Percentiles rank a stretch among this genome's conserved stretches.
These are phyloP conservation scores for Meghimatium bilineatum DNA, from an alignment of 2,888 invertebrate genomes.

Conservation along the genomic window DNA sequence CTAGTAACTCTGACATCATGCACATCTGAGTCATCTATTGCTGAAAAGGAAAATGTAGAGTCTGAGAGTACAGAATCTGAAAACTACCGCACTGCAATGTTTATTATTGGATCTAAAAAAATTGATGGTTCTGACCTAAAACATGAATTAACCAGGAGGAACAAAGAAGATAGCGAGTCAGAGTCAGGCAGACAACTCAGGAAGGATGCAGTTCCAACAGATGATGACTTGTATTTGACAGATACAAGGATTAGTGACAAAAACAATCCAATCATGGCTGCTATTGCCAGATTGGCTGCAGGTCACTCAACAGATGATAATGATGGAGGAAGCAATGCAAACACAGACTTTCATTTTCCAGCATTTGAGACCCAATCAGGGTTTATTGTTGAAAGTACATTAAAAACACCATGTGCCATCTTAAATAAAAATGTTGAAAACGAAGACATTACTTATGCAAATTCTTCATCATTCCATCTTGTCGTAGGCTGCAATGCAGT, in stretches of 20 bases:
- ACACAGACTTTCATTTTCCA: background rate
- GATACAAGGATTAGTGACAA: constrained; percentile 34
- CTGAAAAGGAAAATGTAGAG: background rate
- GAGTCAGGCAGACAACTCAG: background rate
- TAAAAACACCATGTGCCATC: background rate
- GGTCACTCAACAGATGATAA: constrained; percentile 29
- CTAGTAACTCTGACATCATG: background rate
- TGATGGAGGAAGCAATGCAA: background rate
- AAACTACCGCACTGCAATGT: background rate
- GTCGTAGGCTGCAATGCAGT: background rate
- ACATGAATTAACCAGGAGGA: background rate
- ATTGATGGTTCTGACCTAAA: constrained; percentile 21
- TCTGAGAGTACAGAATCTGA: background rate
- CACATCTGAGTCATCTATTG: background rate
- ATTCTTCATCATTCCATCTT: background rate
- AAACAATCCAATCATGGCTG: constrained; percentile 38
- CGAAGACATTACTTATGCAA: background rate
- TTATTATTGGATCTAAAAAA: constrained; percentile 8
- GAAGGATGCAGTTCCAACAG: constrained; percentile 24
- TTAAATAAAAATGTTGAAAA: background rate
- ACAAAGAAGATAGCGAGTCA: background rate
- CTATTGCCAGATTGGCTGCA: constrained; percentile 34
- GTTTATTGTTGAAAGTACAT: background rate
- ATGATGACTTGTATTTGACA: constrained; percentile 49
- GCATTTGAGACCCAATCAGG: background rate